These are phyloP conservation scores for Regulus satrapa DNA, from an alignment of 2,113 vertebrate genomes.

Conservation along the genomic window DNA sequence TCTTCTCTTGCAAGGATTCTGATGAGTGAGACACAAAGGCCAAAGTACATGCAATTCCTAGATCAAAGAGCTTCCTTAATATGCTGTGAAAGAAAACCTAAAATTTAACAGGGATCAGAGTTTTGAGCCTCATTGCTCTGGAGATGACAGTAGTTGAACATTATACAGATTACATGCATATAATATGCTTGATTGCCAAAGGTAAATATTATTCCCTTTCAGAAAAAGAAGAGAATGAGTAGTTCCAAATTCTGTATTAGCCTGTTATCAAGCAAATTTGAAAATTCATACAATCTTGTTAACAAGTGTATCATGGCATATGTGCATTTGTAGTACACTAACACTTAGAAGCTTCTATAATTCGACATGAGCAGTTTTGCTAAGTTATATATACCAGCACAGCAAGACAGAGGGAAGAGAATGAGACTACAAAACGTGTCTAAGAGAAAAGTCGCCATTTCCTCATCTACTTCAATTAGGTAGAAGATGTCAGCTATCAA, in stretches of 20 bases:
- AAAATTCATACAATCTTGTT: neutral
- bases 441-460: neutral
- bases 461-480: neutral
- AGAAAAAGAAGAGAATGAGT: neutral
- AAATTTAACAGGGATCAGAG: neutral
- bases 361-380: neutral
- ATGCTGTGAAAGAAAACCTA: neutral
- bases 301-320: fast-evolving
- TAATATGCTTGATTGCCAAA: neutral
- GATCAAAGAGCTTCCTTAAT: neutral
- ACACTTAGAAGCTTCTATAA: neutral
- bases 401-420: neutral
- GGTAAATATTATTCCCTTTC: neutral
- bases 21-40: neutral
- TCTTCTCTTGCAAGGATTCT: neutral
- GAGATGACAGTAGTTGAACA: neutral
- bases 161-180: neutral
- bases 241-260: neutral
- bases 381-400: neutral
- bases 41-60: neutral
- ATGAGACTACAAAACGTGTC: neutral
- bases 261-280: neutral
- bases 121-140: neutral
- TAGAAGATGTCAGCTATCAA: neutral
- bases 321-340: neutral